Percentiles rank a stretch among this genome's conserved stretches.
These are phyloP conservation scores for Rhynchomys soricoides DNA, from an alignment of 2,113 vertebrate genomes.

Conservation along the genomic window DNA sequence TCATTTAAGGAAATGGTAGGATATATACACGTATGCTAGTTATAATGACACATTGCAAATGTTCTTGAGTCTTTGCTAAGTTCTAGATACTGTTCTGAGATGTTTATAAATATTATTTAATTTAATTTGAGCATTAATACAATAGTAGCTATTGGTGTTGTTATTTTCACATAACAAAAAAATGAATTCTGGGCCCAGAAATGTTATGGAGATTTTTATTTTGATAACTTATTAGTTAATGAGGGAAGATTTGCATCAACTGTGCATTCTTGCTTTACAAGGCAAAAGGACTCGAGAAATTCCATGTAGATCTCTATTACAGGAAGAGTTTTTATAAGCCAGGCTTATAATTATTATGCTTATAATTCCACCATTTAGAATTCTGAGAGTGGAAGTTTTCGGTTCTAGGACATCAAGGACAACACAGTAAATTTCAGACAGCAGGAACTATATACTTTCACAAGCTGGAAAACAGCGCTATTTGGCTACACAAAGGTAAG, in stretches of 20 bases:
- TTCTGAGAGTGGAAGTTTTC: too few species aligned
- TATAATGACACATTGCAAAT: not conserved
- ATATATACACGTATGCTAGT: not conserved
- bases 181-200: not conserved
- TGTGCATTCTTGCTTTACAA: not conserved
- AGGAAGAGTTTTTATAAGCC: not conserved
- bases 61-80: not conserved
- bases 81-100: not conserved
- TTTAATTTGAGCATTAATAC: not conserved
- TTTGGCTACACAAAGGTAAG: not conserved
- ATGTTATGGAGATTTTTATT: not conserved
- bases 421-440: not conserved
- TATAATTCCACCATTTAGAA: not conserved
- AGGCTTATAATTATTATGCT: not conserved
- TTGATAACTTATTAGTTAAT: not conserved
- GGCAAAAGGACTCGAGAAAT: rapidly evolving
- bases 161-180: not conserved
- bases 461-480: not conserved
- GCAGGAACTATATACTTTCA: not conserved
- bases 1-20: not conserved
- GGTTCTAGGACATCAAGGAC: too few species aligned
- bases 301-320: not conserved
- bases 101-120: not conserved
- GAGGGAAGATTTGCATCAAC: not conserved
- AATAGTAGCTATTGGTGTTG: not conserved